A percentile compares a stretch with the other conserved stretches of the same genome.
Conservation (phyloP, 2,888 invertebrate genomes). For the Thysanoteuthis rhombus region DNA sequence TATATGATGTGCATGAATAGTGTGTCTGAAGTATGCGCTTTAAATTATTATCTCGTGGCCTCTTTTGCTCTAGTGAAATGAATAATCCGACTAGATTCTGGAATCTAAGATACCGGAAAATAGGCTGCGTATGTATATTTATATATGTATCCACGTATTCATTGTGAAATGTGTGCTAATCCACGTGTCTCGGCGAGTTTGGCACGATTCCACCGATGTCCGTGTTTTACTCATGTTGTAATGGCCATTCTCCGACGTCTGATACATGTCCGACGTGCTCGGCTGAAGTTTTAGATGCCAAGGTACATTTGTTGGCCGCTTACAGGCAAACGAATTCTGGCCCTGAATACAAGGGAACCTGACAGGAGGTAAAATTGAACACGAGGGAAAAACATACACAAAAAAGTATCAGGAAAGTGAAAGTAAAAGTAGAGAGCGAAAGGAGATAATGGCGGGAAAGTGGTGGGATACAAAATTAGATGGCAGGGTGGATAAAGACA, state of each 20-base stretch:
- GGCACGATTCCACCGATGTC: neutral
- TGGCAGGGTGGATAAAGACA: neutral
- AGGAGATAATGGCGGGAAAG: neutral
- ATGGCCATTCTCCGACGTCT: neutral
- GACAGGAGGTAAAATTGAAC: neutral
- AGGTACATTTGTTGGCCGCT: neutral
- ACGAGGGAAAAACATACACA: neutral
- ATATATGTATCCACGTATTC: neutral
- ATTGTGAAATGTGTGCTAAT: neutral
- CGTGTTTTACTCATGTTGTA: neutral
- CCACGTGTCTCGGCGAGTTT: neutral
- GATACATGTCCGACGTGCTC: neutral
- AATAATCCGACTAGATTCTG: too few relatives aligned
- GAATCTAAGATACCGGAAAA: too few relatives aligned
- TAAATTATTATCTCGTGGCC: too few relatives aligned
- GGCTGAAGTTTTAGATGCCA: neutral
- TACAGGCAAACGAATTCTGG: neutral
- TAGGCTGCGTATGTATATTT: too few relatives aligned
- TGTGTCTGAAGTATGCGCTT: too few relatives aligned
- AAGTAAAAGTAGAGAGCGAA: neutral
- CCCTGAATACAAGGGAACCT: neutral
- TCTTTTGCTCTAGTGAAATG: too few relatives aligned
- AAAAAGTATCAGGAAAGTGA: neutral
- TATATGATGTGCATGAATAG: too few relatives aligned
- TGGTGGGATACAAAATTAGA: neutral